A percentile compares a stretch with the other conserved stretches of the same genome.
Evolutionary conservation across 2,797 vertebrate species (phyloP).

Genomic region (Bucorvus abyssinicus): DNA sequence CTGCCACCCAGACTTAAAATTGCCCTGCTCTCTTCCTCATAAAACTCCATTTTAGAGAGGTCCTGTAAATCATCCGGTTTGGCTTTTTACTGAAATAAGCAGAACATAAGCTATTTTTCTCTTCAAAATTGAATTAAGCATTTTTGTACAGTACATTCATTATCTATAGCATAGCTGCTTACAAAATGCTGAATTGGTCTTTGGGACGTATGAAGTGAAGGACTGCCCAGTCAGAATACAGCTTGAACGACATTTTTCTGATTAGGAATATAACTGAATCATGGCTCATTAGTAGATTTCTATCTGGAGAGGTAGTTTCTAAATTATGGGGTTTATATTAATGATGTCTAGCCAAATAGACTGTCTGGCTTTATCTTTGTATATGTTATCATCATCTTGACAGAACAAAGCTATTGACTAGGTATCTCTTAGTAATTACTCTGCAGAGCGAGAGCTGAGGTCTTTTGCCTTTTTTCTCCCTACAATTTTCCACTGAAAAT

Average conservation of each 20-base stretch:
- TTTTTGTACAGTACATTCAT: neutral
- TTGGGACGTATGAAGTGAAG: conserved; percentile 48
- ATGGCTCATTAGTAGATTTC: conserved; percentile 58
- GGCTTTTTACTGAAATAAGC: neutral
- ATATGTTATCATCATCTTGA: conserved; percentile 3
- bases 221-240: conserved; percentile 1
- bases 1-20: neutral
- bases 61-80: neutral
- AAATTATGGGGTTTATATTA: conserved; percentile 56
- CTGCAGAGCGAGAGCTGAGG: neutral
- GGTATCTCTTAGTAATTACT: conserved; percentile 34
- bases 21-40: neutral
- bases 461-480: conserved; percentile 27
- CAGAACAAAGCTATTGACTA: conserved; percentile 62
- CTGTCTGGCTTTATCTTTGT: conserved; percentile 52
- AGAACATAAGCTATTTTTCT: conserved; percentile 22
- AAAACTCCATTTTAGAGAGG: neutral
- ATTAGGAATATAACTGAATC: conserved; percentile 68
- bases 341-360: conserved; percentile 61
- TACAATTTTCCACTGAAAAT: conserved; percentile 40
- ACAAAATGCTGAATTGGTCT: conserved; percentile 46
- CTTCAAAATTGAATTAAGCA: neutral
- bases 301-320: conserved; percentile 34
- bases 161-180: conserved; percentile 14
- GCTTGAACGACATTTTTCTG: conserved; percentile 54